phyloP scores from a whole-genome alignment of 2,797 vertebrate genomes.

The Tachyglossus aculeatus region DNA sequence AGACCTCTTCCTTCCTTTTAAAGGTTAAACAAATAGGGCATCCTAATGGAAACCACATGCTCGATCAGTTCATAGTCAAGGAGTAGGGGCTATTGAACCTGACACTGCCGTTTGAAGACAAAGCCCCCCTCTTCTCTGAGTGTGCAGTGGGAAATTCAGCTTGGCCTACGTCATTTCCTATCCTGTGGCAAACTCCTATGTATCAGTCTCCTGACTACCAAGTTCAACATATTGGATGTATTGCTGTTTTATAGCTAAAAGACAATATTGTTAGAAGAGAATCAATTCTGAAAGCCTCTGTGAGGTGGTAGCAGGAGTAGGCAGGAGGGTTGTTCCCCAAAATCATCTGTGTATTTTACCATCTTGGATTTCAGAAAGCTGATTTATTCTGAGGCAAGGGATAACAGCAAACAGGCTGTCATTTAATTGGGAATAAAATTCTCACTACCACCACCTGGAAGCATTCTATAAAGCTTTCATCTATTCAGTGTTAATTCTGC shows the following conservation, averaged over 20 bases:
- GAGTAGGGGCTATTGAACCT: not conserved
- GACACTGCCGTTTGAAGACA: not conserved
- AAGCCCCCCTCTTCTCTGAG: not conserved
- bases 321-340: too few relatives aligned
- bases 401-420: conserved; percentile 37
- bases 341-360: conserved; percentile 24
- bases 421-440: not conserved
- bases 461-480: not conserved
- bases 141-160: not conserved
- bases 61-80: conserved; percentile 2
- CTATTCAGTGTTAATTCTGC: conserved; percentile 3
- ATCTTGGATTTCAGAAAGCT: conserved; percentile 13
- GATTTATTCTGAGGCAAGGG: conserved; percentile 26
- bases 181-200: conserved; percentile 14
- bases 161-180: conserved; percentile 1
- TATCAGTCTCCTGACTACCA: not conserved
- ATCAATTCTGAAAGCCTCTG: not conserved
- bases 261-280: not conserved
- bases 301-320: conserved; percentile 17
- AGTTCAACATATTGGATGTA: not conserved
- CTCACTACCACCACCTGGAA: conserved; percentile 28
- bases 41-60: conserved; percentile 37
- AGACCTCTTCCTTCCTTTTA: conserved; percentile 56
- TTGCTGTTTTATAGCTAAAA: not conserved
- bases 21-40: conserved; percentile 57